These are phyloP conservation scores for Eleginops maclovinus DNA, from an alignment of 2,113 vertebrate genomes.

Conservation along the genomic window DNA sequence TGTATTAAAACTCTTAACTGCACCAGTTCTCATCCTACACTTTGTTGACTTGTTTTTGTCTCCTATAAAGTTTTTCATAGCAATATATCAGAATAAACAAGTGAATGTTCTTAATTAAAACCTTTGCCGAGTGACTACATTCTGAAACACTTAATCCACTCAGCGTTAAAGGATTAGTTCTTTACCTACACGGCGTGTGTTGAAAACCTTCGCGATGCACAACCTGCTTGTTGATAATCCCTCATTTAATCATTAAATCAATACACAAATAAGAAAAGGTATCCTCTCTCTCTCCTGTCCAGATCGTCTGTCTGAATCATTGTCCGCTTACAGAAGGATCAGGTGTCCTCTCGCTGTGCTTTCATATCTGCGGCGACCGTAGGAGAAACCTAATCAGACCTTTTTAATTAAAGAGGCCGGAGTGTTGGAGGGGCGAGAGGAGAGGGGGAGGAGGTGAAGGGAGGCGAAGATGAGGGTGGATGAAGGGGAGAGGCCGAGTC, in stretches of 20 bases:
- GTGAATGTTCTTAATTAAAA: not conserved
- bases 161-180: conserved; percentile 29
- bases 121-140: not conserved
- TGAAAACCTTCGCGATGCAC: conserved; percentile 13
- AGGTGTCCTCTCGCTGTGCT: conserved; percentile 9
- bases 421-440: conserved; percentile 29
- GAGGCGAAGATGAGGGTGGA: conserved; percentile 20
- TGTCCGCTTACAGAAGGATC: conserved; percentile 9
- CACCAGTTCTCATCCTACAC: not conserved
- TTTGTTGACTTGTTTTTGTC: too few species aligned
- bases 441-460: conserved; percentile 4
- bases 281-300: not conserved
- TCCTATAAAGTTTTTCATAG: too few species aligned
- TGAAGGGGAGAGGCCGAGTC: conserved; percentile 35
- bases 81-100: too few species aligned
- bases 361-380: conserved; percentile 45
- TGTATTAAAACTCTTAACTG: not conserved
- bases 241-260: conserved; percentile 49
- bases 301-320: not conserved
- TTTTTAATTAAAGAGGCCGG: conserved; percentile 67
- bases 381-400: conserved; percentile 62
- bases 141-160: conserved; percentile 29
- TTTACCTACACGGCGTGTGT: not conserved
- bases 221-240: conserved; percentile 19
- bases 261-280: conserved; percentile 33